Conservation (phyloP, 53 echinoderm and acorn worm genomes). For the Echinometra lucunter region DNA sequence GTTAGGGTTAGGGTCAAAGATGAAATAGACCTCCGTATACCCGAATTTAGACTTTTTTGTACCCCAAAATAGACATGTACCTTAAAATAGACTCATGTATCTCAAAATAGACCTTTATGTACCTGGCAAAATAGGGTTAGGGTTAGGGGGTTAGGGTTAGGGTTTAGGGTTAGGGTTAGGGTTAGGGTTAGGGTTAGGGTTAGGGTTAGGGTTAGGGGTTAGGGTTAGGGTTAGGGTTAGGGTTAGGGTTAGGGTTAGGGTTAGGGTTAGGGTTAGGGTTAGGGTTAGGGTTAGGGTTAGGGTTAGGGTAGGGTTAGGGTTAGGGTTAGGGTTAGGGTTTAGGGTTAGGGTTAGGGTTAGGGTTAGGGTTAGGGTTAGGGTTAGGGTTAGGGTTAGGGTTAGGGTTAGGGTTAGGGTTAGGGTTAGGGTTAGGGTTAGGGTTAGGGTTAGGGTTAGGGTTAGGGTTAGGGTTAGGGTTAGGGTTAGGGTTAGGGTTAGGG, state of each 20-base stretch:
- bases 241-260: not conserved
- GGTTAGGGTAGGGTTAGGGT: no score
- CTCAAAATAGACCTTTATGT: no score
- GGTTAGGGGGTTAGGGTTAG: no score
- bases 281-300: no score
- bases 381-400: not conserved
- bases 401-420: not conserved
- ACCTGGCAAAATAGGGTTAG: no score
- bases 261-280: not conserved
- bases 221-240: no score
- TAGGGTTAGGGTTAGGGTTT: not conserved
- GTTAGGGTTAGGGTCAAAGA: no score
- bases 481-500: not conserved
- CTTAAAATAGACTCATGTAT: no score
- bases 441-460: not conserved
- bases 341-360: not conserved
- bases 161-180: constrained; percentile 22
- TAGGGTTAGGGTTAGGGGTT: no score
- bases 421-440: not conserved
- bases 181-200: constrained; percentile 32
- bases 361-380: not conserved
- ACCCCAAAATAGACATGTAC: no score
- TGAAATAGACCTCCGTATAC: no score
- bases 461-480: not conserved
- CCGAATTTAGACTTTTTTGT: no score